phyloP scores from a whole-genome alignment of 2,888 invertebrate species.

The Patella pellucida region DNA sequence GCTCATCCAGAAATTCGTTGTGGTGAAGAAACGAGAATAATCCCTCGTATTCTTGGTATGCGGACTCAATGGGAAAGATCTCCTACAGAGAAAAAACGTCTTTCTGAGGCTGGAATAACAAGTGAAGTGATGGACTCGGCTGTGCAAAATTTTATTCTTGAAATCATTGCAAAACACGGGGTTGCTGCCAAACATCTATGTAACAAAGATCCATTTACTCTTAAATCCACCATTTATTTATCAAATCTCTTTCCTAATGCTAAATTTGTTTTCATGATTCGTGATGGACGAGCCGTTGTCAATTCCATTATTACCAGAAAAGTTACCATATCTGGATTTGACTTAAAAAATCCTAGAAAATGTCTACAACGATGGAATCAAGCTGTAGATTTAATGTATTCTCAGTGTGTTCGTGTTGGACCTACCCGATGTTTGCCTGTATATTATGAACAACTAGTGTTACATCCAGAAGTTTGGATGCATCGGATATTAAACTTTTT shows the following conservation, averaged over 20 bases:
- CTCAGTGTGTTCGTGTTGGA: constrained; percentile 60
- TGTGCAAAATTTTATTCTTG: constrained; percentile 94
- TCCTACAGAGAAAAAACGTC: constrained; percentile 66
- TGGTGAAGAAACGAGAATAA: constrained; percentile 94
- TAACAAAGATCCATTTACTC: constrained; percentile 98
- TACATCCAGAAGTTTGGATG: constrained; percentile 92
- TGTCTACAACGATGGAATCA: constrained; percentile 97
- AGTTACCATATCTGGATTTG: constrained; percentile 92
- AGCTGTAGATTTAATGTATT: constrained; percentile 90
- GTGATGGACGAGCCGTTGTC: constrained; percentile 97
- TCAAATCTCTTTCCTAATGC: constrained; percentile 95
- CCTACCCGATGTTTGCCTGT: constrained; percentile 83
- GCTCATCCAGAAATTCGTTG: constrained; percentile 97
- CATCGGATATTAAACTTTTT: constrained; percentile 88
- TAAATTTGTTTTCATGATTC: constrained; percentile 97
- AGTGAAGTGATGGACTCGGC: constrained; percentile 94
- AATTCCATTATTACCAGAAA: constrained; percentile 97
- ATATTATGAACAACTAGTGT: constrained; percentile 96
- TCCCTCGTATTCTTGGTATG: constrained; percentile 95
- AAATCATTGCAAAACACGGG: constrained; percentile 82
- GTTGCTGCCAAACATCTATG: constrained; percentile 94
- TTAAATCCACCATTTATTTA: constrained; percentile 96
- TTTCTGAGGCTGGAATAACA: constrained; percentile 76
- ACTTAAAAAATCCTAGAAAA: constrained; percentile 89
- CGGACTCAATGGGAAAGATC: constrained; percentile 95